Percentiles rank a stretch among this genome's conserved stretches.
These are phyloP conservation scores for Menidia menidia DNA, from an alignment of 2,797 vertebrate species.

Conservation along the genomic window DNA sequence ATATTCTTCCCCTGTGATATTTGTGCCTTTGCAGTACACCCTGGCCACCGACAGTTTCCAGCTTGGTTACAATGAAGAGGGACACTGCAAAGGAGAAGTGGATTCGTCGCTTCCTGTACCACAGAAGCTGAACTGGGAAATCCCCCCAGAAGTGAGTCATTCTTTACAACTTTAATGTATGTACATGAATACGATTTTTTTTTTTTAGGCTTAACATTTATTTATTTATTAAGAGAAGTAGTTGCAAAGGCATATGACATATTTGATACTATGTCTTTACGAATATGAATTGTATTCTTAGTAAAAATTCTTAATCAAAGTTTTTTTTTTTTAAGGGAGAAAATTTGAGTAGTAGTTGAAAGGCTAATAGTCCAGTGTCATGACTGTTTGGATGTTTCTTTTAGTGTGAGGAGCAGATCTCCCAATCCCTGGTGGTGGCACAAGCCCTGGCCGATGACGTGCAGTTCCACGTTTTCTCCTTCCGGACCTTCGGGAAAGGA, in stretches of 20 bases:
- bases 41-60: conserved; percentile 89
- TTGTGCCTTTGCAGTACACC: conserved; percentile 79
- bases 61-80: conserved; percentile 88
- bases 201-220: too few relatives aligned
- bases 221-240: not conserved
- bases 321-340: too few relatives aligned
- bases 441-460: conserved; percentile 85
- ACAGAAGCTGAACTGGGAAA: conserved; percentile 89
- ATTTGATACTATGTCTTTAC: too few relatives aligned
- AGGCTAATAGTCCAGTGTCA: not conserved
- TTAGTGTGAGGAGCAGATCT: conserved; percentile 86
- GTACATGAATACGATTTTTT: too few relatives aligned
- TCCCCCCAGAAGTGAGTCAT: conserved; percentile 82
- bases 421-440: conserved; percentile 84
- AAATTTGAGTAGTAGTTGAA: too few relatives aligned
- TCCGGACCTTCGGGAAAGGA: conserved; percentile 89
- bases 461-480: conserved; percentile 87
- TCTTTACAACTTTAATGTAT: not conserved
- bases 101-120: conserved; percentile 82
- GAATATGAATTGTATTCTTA: too few relatives aligned
- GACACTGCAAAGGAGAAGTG: conserved; percentile 89
- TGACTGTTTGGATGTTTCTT: conserved; percentile 11
- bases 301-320: too few relatives aligned
- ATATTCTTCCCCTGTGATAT: too few relatives aligned
- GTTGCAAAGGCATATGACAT: too few relatives aligned